phyloP scores from a whole-genome alignment of 2,888 invertebrate genomes.

The Helleia helle region DNA sequence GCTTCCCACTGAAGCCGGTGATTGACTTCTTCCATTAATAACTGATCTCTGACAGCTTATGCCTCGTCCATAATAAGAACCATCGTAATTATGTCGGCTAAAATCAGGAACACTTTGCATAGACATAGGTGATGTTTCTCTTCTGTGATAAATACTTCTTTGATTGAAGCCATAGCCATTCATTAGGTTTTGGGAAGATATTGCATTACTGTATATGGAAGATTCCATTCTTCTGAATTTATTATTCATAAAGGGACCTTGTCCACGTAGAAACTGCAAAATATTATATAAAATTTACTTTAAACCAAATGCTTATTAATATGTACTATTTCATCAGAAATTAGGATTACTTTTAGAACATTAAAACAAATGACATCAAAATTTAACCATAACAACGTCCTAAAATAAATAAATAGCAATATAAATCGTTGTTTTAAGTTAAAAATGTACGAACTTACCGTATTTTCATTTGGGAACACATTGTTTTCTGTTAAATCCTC shows the following conservation, averaged over 20 bases:
- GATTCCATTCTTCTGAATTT: constrained; percentile 24
- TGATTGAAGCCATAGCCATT: constrained; percentile 30
- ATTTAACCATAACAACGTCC: no score
- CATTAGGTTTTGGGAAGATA: constrained; percentile 32
- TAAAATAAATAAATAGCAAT: no score
- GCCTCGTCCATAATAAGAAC: constrained; percentile 26
- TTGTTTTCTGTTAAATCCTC: constrained; percentile 34
- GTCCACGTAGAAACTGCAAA: constrained; percentile 1
- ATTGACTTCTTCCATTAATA: constrained; percentile 39
- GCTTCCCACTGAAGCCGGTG: constrained; percentile 47
- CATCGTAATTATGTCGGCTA: constrained; percentile 29
- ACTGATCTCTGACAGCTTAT: constrained; percentile 36
- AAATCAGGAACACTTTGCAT: constrained; percentile 33
- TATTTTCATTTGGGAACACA: constrained; percentile 34
- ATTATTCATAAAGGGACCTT: not conserved
- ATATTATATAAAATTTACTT: not conserved
- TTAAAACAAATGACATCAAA: no score
- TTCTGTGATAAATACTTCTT: constrained; percentile 32
- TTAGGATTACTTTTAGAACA: not conserved
- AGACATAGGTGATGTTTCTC: constrained; percentile 42
- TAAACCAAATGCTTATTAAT: not conserved
- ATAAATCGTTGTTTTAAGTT: no score
- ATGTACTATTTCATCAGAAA: not conserved
- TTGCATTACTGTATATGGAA: constrained; percentile 29
- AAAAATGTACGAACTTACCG: constrained; percentile 34